Conservation (phyloP, 1,140 invertebrate species). For the Eumaeus atala region DNA sequence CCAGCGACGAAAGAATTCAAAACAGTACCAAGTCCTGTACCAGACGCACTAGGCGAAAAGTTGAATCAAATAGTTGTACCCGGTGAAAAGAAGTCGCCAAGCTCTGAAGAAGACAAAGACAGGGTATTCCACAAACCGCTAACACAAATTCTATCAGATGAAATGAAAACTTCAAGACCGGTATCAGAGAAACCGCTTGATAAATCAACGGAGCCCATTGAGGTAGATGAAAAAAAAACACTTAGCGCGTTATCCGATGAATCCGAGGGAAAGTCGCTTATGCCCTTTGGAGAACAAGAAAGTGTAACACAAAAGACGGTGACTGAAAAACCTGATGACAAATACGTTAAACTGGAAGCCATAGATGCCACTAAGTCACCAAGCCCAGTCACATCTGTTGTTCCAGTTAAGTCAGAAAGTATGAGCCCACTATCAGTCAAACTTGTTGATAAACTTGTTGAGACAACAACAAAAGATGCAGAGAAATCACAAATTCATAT, state of each 20-base stretch:
- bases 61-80: no score
- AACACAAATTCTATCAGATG: neutral
- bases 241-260: no score
- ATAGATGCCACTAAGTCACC: constrained; percentile 5
- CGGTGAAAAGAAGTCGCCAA: neutral
- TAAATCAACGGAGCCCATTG: neutral
- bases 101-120: neutral
- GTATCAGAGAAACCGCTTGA: neutral
- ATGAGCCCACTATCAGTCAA: neutral
- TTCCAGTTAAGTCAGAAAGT: neutral
- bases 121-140: neutral
- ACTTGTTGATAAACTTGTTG: neutral
- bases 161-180: constrained; percentile 9
- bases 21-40: no score
- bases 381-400: constrained; percentile 19
- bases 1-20: no score
- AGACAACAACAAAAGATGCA: neutral
- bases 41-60: no score
- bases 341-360: neutral
- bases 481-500: neutral
- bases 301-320: no score
- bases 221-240: neutral
- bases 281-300: no score
- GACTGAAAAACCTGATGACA: constrained; percentile 10
- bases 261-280: no score